phyloP scores from a whole-genome alignment of 2,888 invertebrate genomes.

The Drosophila lacicola region DNA sequence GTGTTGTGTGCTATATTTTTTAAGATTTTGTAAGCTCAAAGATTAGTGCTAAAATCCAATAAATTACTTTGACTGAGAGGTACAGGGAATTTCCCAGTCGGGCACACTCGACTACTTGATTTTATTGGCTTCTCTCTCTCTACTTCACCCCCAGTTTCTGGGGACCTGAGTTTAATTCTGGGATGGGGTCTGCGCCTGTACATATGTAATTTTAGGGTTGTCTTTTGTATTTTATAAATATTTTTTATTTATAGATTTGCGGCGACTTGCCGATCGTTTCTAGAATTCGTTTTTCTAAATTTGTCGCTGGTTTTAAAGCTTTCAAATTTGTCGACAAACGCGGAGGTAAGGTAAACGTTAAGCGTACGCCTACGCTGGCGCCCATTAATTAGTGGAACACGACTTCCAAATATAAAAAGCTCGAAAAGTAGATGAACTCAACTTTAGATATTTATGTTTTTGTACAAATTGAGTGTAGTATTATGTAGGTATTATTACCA shows the following conservation, averaged over 20 bases:
- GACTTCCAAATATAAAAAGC: slow-evolving; percentile 22
- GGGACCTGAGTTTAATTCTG: not conserved
- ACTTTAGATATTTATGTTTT: no score
- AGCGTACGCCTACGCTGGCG: slow-evolving; percentile 26
- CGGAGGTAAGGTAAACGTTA: slow-evolving; percentile 5
- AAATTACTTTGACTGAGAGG: no score
- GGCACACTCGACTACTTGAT: not conserved
- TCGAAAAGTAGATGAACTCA: no score
- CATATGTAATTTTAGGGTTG: not conserved
- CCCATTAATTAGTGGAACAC: slow-evolving; percentile 36
- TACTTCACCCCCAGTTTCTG: slow-evolving; percentile 1
- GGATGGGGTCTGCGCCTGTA: not conserved
- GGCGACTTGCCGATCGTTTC: not conserved
- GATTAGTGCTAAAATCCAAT: no score
- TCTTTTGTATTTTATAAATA: slow-evolving; percentile 22
- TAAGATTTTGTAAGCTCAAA: no score
- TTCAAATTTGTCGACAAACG: not conserved
- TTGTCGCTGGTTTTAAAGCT: slow-evolving; percentile 37
- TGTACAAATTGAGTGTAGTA: no score
- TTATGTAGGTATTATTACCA: no score
- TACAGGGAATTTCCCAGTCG: no score
- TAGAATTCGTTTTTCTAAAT: slow-evolving; percentile 14
- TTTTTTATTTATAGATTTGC: slow-evolving; percentile 36
- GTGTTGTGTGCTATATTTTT: no score
- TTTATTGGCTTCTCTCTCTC: slow-evolving; percentile 19